Evolutionary conservation across 2,888 invertebrate genomes (phyloP).

Genomic region (Cybosia mesomella): DNA sequence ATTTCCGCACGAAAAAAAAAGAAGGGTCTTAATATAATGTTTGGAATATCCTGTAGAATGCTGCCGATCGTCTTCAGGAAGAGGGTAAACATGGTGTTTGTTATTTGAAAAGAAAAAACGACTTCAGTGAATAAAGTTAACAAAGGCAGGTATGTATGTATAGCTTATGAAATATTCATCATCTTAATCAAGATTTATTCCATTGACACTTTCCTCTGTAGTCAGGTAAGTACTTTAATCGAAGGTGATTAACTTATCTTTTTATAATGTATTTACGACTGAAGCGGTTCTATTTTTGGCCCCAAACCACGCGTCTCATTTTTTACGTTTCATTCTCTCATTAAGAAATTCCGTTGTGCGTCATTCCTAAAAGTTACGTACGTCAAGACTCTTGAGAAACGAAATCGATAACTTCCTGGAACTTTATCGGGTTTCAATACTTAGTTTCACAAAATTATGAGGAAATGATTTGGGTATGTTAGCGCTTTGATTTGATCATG

Average conservation of each 20-base stretch:
- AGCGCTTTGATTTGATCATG: conserved; percentile 8
- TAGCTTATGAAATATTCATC: too few species aligned
- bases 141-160: too few species aligned
- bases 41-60: too few species aligned
- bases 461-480: conserved; percentile 4
- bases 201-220: too few species aligned
- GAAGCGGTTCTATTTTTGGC: conserved; percentile 9
- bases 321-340: conserved; percentile 13
- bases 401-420: conserved; percentile 16
- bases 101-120: too few species aligned
- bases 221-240: not conserved
- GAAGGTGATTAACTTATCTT: not conserved
- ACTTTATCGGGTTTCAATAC: conserved; percentile 13
- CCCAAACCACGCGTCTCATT: not conserved
- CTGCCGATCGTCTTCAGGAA: too few species aligned
- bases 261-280: not conserved
- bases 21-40: too few species aligned
- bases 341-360: conserved; percentile 17
- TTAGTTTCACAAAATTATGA: conserved; percentile 16
- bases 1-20: too few species aligned
- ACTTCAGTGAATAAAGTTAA: too few species aligned
- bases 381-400: conserved; percentile 17
- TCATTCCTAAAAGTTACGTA: conserved; percentile 12
- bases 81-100: too few species aligned
- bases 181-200: too few species aligned